Evolutionary conservation across 1,140 invertebrate genomes (phyloP), one percentile per base, ranked within the genome.

Genomic region (Drosophila nasuta): DNA sequence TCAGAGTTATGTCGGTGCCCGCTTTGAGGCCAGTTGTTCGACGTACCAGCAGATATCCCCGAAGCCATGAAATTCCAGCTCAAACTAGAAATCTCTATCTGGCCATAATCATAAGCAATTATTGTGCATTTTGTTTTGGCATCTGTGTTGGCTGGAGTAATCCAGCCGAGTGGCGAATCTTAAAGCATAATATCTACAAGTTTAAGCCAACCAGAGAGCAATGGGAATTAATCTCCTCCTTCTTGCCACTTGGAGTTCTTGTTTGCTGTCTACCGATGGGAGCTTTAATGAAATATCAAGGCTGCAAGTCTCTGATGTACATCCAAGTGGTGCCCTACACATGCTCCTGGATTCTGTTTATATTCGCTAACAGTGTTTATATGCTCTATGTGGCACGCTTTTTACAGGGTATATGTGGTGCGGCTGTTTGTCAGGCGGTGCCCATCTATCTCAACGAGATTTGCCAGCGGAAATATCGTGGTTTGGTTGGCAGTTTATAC

Each of bases 401-500:
- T 65, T 92, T 96, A 5, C 94, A 94, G 7, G 96, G 96, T 1
- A 82, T 96, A 28, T 94, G 94, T 15, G 83, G 82, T 0, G 97
- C 97, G 17, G 95, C 96, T 2, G 94, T 95, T 1, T 97, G 95
- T 77, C 94, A 95, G 2, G 94, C 94, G 2, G 95, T 94, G 0
- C 96, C 96, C 0, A 90, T 96, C 45, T 97, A 97, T 80, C 95
- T 95, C 0, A 94, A 94, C 3, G 96, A 97, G 92, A 96, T 96
- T 10, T 93, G 95, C 0, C 94, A 96, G 71, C 94, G 93, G 41
- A 91, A 93, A 1, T 94, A 96, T 33, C 93, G 96, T 5, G 97
- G 96, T 0, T 93, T 93, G 7, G 91, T 97, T 5, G 95, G 95
- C 0, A 94, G 95, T 3, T 94, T 94, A 46, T 96, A 95, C 64